These are phyloP conservation scores for Plutella xylostella DNA, from an alignment of 2,888 invertebrate species.

Conservation along the genomic window DNA sequence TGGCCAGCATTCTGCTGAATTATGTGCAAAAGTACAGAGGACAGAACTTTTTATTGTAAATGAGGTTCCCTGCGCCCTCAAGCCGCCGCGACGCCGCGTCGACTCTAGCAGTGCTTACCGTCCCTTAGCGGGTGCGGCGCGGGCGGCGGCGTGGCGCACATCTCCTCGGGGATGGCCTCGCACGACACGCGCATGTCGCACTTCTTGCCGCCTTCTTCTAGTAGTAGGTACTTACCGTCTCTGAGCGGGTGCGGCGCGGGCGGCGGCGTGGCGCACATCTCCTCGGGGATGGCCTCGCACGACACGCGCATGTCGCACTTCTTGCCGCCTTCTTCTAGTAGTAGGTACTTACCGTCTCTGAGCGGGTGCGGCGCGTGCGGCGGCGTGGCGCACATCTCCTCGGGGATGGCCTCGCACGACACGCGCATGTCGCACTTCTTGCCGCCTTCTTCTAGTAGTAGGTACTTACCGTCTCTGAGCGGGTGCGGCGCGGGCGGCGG, in stretches of 20 bases:
- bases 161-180: slow-evolving; percentile 93
- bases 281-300: slow-evolving; percentile 92
- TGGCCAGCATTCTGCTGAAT: no score
- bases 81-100: no score
- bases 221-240: no score
- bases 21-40: no score
- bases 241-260: slow-evolving; percentile 52
- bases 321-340: slow-evolving; percentile 78
- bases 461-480: no score
- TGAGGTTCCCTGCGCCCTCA: no score
- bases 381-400: slow-evolving; percentile 85
- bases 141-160: slow-evolving; percentile 81
- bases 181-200: slow-evolving; percentile 88
- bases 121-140: no score
- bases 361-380: slow-evolving; percentile 73
- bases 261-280: slow-evolving; percentile 83
- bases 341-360: no score
- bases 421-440: slow-evolving; percentile 86
- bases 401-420: slow-evolving; percentile 91
- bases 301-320: slow-evolving; percentile 86
- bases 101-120: no score
- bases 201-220: slow-evolving; percentile 78
- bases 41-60: no score
- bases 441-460: slow-evolving; percentile 75
- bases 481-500: slow-evolving; percentile 76